Evolutionary conservation across 2,888 invertebrate genomes (phyloP), one percentile per base, ranked within the genome.

Genomic region (Callimorpha dominula): DNA sequence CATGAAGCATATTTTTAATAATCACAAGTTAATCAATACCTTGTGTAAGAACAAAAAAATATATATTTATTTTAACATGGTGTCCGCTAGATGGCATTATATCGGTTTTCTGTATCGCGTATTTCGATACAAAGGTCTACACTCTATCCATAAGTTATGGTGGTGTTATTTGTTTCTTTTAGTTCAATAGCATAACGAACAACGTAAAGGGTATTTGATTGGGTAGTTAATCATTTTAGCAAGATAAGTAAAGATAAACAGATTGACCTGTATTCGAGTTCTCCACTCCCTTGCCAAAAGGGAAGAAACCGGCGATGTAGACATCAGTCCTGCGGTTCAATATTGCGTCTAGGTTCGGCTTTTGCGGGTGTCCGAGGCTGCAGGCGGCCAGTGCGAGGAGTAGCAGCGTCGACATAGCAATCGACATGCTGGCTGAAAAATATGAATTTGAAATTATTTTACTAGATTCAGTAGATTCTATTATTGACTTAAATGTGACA

Each of bases 291-390:
- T 97, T 97, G 65, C 98, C 98, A 89, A 97, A 98, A 0, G 99
- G 99, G 89, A 99, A 99, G 94, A 99, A 99, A 15, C 99, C 99
- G 3, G 99, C 99, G 85, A 99, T 98, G 95, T 98, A 98, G 69
- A 99, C 98, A 91, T 98, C 98, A 75, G 98, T 98, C 65, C 97
- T 96, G 78, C 97, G 96, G 83, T 96, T 96, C 81, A 96, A 81
- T 78, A 96, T 95, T 62, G 96, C 96, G 75, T 97, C 97, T 84
- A 97, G 93, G 88, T 97, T 97, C 20, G 97, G 97, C 89, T 97
- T 97, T 92, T 97, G 97, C 0, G 94, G 94, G 31, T 86, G 74
- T 0, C 87, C 91, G 60, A 81, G 85, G 78, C 82, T 78, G 75
- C 78, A 14, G 82, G 83, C 31, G 76, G 77, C 75, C 82, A 91